Percentiles rank a stretch among this genome's conserved stretches.
These are phyloP conservation scores for Australoheros scitulus DNA, from an alignment of 2,113 vertebrate species.

Conservation along the genomic window DNA sequence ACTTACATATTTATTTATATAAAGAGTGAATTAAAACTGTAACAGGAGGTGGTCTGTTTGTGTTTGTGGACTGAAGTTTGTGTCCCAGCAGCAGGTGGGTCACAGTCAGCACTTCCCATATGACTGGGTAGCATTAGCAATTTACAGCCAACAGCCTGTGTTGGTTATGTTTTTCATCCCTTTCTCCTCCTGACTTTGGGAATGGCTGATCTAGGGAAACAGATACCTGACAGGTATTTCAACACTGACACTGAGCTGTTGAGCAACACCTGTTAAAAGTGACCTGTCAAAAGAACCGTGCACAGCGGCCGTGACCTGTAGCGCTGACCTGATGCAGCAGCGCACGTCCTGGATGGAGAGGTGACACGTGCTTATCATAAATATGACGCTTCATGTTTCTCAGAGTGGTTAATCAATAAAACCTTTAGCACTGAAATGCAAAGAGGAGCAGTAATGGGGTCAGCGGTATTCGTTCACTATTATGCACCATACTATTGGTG, in stretches of 20 bases:
- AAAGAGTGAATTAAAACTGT: no score
- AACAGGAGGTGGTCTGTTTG: no score
- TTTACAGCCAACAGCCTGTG: no score
- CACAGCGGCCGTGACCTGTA: fast-evolving
- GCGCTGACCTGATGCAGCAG: fast-evolving
- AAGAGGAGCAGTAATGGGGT: neutral
- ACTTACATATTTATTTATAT: no score
- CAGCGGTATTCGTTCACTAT: no score
- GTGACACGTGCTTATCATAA: neutral
- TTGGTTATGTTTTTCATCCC: no score
- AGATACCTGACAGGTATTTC: neutral
- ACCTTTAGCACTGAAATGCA: neutral
- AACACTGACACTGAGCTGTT: neutral
- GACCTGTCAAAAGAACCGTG: fast-evolving
- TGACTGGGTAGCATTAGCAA: no score
- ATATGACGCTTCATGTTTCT: neutral
- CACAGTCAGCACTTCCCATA: no score
- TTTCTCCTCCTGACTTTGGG: no score
- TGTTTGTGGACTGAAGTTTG: no score
- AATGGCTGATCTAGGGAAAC: neutral
- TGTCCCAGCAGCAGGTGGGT: no score
- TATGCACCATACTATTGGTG: neutral
- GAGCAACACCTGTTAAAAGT: neutral
- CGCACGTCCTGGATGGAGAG: neutral
- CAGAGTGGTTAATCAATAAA: neutral